phyloP scores from a whole-genome alignment of 2,113 vertebrate genomes.

The Pangasianodon hypophthalmus region DNA sequence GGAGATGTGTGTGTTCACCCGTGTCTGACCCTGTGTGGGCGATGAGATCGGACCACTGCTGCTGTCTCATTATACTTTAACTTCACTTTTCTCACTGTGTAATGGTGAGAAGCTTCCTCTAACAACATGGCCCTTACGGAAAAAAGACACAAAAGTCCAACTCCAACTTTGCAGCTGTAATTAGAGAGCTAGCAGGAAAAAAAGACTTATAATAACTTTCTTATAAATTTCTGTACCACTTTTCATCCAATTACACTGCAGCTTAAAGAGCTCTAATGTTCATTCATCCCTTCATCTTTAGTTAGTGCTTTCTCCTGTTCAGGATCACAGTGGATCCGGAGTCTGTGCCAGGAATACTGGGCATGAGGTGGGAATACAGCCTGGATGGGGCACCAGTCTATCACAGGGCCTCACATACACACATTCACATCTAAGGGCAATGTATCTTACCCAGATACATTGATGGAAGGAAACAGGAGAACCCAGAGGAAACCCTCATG shows the following conservation, averaged over 20 bases:
- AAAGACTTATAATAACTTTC: background rate
- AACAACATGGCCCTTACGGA: background rate
- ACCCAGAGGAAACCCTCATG: background rate
- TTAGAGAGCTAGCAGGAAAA: slow-evolving; percentile 10
- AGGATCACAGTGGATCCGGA: background rate
- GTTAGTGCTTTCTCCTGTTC: background rate
- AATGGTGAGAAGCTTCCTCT: background rate
- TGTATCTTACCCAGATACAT: background rate
- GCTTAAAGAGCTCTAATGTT: background rate
- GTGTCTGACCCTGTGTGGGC: slow-evolving; percentile 24
- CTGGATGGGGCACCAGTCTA: background rate
- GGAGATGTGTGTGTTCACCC: slow-evolving; percentile 31
- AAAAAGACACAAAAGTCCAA: slow-evolving; percentile 9
- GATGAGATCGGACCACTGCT: slow-evolving; percentile 20
- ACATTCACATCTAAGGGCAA: background rate
- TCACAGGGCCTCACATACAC: background rate
- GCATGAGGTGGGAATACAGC: background rate
- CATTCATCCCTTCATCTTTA: background rate
- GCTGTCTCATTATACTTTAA: slow-evolving; percentile 30
- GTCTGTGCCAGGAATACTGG: too few species aligned
- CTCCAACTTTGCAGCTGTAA: slow-evolving; percentile 3
- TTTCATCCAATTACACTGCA: background rate
- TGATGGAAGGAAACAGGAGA: background rate
- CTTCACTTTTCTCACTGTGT: slow-evolving; percentile 28
- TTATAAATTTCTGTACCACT: background rate